Base-by-base conservation (phyloP, 1,140 invertebrate genomes). In the Pogonus chalceus region DNA sequence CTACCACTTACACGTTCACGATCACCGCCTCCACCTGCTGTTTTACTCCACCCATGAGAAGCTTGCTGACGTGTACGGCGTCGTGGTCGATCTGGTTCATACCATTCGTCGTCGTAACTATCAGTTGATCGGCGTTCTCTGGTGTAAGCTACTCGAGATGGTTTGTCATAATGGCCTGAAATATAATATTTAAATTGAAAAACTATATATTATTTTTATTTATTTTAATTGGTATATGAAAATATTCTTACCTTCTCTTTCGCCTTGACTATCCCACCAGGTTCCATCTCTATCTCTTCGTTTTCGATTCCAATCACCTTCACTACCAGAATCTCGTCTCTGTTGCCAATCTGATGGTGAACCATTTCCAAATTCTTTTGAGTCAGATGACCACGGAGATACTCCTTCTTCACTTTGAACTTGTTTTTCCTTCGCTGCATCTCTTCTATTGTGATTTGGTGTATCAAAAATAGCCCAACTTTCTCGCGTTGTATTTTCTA, bases 351-450 rank as follows among this genome's bases (percentile, higher is more conserved):
- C 71, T 61, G 59, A 70, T 57, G 67, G 63, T 0, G 67, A 64
- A 49, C 72, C 72, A 51, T 70, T 71, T 20, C 71, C 69, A 52
- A 78, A 76, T 56, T 87, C 83, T 52, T 84, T 82, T 1, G 83
- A 83, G 67, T 88, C 85, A 0, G 84, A 84, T 1, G 86, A 88
- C 80, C 85, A 87, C 0, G 83, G 83, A 1, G 83, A 86, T 3
- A 79, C 76, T 43, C 73, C 78, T 37, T 79, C 78, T 62, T 74
- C 69, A 73, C 67, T 67, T 56, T 71, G 67, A 2, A 60, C 65
- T 14, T 71, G 65, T 3, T 69, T 71, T 35, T 65, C 62, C 54
- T 63, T 68, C 0, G 49, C 23, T 10, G 54, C 50, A 3, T 26
- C 26, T 24, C 64, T 61, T n/a, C 52, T 31, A 2, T 54, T 43